Evolutionary conservation across 1,140 invertebrate species (phyloP).

Genomic region (Eufriesea mexicana): DNA sequence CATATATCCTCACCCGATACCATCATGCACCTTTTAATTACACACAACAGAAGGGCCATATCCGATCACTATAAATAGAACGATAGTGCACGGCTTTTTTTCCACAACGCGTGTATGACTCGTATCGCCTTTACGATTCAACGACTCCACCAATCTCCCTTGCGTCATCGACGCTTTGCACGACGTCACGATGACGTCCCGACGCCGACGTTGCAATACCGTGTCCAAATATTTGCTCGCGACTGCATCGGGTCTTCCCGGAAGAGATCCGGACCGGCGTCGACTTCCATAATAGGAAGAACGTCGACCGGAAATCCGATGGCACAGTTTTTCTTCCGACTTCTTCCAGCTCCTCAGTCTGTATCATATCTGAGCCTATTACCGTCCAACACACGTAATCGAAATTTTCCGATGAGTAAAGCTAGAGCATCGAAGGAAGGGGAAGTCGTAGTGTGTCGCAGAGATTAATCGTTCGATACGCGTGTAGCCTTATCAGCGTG

Average conservation of each 20-base stretch:
- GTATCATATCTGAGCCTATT: neutral
- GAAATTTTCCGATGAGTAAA: slow-evolving; percentile 31
- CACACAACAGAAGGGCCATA: too few relatives aligned
- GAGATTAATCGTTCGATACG: neutral
- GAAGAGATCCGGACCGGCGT: slow-evolving; percentile 40
- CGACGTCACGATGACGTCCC: slow-evolving; percentile 65
- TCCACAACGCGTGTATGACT: neutral
- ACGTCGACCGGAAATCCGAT: slow-evolving; percentile 48
- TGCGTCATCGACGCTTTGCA: slow-evolving; percentile 59
- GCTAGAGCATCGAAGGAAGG: too few relatives aligned
- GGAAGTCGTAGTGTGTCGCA: neutral
- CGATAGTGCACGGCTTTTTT: neutral
- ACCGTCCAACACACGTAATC: slow-evolving; percentile 22
- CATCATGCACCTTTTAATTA: too few relatives aligned
- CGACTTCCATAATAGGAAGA: slow-evolving; percentile 52
- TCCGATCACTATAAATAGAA: too few relatives aligned
- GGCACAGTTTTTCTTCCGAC: slow-evolving; percentile 50
- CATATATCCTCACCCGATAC: too few relatives aligned
- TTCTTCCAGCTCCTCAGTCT: neutral
- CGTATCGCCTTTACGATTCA: slow-evolving; percentile 18
- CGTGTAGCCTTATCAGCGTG: neutral
- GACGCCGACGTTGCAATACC: slow-evolving; percentile 40
- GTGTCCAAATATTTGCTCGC: slow-evolving; percentile 66
- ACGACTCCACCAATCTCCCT: slow-evolving; percentile 33
- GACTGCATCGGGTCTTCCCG: slow-evolving; percentile 55